Evolutionary conservation across 2,797 vertebrate species (phyloP), one percentile per base, ranked within the genome.

Genomic region (Hybognathus amarus): DNA sequence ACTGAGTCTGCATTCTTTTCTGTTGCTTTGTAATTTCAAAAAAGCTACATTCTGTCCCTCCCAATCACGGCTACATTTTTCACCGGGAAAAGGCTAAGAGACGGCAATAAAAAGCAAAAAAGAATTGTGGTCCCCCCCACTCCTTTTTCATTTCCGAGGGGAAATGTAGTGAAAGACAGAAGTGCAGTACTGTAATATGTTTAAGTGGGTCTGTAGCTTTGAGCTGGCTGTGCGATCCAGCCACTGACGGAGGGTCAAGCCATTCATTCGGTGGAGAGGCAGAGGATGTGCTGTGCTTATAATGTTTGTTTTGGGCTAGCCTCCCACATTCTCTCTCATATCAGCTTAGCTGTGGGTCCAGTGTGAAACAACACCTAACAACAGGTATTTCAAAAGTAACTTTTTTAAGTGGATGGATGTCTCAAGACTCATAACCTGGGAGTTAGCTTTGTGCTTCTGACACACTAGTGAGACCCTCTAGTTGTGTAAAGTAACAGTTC

Each of bases 61-160:
- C 86, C 91, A 91, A 94, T 92, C 90, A 86, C 69, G 86, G 87
- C 91, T 92, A 93, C 93, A 92, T 93, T 93, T 91, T 93, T 93
- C 92, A 89, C 88, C 85, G 87, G 91, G 90, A 89, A 89, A 93
- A 94, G 93, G 93, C 92, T 92, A 93, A 94, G 92, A 94, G 94
- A 94, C 91, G 92, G 91, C 93, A 94, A 95, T 94, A 94, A 95
- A 95, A 95, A 93, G 92, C 90, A 90, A 93, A 93, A 92, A 90
- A n/a, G 89, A 91, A 94, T 91, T 91, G 91, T 91, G 18, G n/a
- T 1, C 93, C 93, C 92, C n/a, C 64, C 45, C 52, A 59, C 69
- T 85, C 73, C 77, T 81, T 85, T 95, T 95, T 94, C 92, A 94
- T 93, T 94, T 95, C 94, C 93, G 91, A 86, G 83, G 93, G 93